phyloP scores from a whole-genome alignment of 1,140 invertebrate genomes.

The Saccostrea echinata region DNA sequence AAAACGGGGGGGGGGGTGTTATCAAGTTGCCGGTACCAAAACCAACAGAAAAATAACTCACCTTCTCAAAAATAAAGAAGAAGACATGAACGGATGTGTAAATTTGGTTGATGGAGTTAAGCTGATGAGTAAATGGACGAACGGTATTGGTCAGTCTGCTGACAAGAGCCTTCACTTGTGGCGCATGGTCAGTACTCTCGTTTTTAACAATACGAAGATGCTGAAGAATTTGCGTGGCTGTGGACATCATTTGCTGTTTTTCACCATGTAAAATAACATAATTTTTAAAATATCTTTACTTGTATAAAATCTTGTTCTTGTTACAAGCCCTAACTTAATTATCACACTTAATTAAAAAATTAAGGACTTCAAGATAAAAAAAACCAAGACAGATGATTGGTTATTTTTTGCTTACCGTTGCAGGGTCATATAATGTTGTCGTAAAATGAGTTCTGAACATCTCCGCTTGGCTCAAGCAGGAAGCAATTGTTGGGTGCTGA shows the following conservation, averaged over 20 bases:
- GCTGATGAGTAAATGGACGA: constrained; percentile 48
- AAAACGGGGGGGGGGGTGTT: too few relatives aligned
- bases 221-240: constrained; percentile 49
- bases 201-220: constrained; percentile 24
- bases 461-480: constrained; percentile 66
- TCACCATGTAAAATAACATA: background rate
- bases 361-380: too few relatives aligned
- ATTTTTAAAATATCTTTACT: background rate
- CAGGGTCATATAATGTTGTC: constrained; percentile 66
- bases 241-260: constrained; percentile 45
- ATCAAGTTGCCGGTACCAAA: background rate
- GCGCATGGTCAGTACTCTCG: background rate
- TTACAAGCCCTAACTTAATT: too few relatives aligned
- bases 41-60: background rate
- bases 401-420: constrained; percentile 59
- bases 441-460: constrained; percentile 68
- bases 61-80: constrained; percentile 51
- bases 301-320: too few relatives aligned
- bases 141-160: constrained; percentile 47
- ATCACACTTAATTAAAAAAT: too few relatives aligned
- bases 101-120: constrained; percentile 44
- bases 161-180: constrained; percentile 33
- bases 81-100: constrained; percentile 49
- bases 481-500: constrained; percentile 66
- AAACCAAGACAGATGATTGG: background rate